Conservation (phyloP, 2,797 vertebrate genomes). For the Huso huso region DNA sequence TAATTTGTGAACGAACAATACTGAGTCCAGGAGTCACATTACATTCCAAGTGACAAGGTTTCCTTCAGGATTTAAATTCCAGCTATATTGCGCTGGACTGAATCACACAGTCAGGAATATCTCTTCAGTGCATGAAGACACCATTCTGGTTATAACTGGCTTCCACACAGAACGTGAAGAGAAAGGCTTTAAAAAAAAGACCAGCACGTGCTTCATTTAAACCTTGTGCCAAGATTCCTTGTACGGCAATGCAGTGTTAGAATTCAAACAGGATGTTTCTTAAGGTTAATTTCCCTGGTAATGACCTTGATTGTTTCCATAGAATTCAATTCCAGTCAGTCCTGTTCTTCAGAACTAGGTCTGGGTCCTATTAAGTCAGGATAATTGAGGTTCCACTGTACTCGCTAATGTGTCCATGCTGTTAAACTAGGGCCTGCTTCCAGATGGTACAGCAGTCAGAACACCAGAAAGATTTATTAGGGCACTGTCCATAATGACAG, state of each 20-base stretch:
- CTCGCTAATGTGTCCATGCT: constrained; percentile 3
- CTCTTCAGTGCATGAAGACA: background rate
- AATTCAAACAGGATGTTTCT: background rate
- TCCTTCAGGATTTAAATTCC: no score
- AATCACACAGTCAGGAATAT: no score
- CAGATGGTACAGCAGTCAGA: constrained; percentile 8
- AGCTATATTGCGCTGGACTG: no score
- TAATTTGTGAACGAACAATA: no score
- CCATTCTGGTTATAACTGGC: no score
- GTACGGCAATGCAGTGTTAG: no score
- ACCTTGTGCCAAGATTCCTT: background rate
- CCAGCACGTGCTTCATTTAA: background rate
- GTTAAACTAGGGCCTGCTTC: constrained; percentile 1
- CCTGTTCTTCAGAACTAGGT: background rate
- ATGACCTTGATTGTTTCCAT: constrained; percentile 7
- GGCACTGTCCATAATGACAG: constrained; percentile 9
- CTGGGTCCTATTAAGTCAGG: constrained; percentile 3
- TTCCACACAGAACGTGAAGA: background rate
- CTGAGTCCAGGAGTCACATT: no score
- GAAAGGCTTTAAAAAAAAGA: background rate
- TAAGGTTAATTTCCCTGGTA: background rate
- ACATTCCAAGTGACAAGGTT: no score
- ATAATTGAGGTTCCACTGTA: constrained; percentile 6
- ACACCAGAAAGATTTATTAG: constrained; percentile 11
- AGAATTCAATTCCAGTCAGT: background rate